Conservation (phyloP, 2,888 invertebrate genomes). For the Mesorhabditis spiculigera region DNA sequence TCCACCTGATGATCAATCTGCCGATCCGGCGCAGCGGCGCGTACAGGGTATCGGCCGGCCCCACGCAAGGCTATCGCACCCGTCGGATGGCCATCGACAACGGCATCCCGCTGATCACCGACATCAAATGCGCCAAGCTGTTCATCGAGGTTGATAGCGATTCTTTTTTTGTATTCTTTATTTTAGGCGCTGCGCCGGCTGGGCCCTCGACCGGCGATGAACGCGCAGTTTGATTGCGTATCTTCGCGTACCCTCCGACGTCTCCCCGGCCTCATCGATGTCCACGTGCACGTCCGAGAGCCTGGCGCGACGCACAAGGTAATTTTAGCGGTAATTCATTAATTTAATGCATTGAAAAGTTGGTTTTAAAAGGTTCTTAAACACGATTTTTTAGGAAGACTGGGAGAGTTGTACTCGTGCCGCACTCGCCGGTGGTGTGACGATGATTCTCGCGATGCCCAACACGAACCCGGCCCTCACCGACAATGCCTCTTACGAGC, state of each 20-base stretch:
- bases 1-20: conserved; percentile 94
- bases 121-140: conserved; percentile 95
- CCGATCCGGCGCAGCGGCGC: conserved; percentile 89
- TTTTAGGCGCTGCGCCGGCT: conserved; percentile 37
- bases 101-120: conserved; percentile 93
- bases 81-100: conserved; percentile 94
- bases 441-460: conserved; percentile 90
- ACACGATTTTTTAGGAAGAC: conserved; percentile 70
- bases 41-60: conserved; percentile 67
- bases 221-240: conserved; percentile 78
- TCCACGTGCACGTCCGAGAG: conserved; percentile 93
- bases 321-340: neutral
- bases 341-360: conserved; percentile 65
- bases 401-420: conserved; percentile 83
- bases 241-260: conserved; percentile 82
- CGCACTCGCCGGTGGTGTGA: conserved; percentile 82
- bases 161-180: neutral
- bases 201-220: conserved; percentile 41
- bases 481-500: conserved; percentile 75
- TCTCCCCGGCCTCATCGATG: conserved; percentile 92
- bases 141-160: conserved; percentile 76
- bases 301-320: conserved; percentile 97
- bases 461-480: conserved; percentile 90
- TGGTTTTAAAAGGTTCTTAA: neutral
- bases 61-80: conserved; percentile 65